Conservation (phyloP, 2,888 invertebrate species). For the Drosophila borborema region DNA sequence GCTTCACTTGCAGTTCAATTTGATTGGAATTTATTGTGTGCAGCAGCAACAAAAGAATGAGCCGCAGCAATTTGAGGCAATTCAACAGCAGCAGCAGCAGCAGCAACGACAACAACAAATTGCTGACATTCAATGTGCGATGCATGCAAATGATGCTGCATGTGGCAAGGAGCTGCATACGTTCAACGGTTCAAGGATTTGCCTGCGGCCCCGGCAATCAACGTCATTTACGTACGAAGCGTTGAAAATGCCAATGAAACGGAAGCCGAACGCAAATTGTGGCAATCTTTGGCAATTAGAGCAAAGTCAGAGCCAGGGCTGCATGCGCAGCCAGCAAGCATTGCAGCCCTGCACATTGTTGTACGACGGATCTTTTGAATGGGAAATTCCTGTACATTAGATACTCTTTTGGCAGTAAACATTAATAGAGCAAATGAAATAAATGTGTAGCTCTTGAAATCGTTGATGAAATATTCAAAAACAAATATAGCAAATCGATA, state of each 20-base stretch:
- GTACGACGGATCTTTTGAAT: background rate
- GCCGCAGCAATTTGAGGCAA: constrained; percentile 58
- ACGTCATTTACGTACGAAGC: constrained; percentile 69
- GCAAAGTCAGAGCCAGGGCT: constrained; percentile 26
- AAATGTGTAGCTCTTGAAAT: too few relatives aligned
- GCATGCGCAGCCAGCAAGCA: constrained; percentile 1
- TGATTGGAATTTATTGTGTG: constrained; percentile 77
- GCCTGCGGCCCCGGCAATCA: constrained; percentile 68
- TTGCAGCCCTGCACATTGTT: constrained; percentile 2
- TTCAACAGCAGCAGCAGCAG: constrained; percentile 23
- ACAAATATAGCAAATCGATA: background rate
- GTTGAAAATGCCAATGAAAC: constrained; percentile 78
- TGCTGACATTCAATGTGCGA: constrained; percentile 57
- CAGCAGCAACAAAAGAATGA: constrained; percentile 46
- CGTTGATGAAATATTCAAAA: too few relatives aligned
- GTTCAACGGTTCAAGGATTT: constrained; percentile 17
- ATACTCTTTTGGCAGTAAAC: background rate
- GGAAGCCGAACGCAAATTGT: constrained; percentile 66
- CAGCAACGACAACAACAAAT: constrained; percentile 55
- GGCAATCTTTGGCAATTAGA: constrained; percentile 57
- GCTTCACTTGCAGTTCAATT: constrained; percentile 54
- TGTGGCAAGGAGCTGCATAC: constrained; percentile 6
- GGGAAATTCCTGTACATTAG: background rate
- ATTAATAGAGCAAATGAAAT: too few relatives aligned
- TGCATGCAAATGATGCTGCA: constrained; percentile 67